These are phyloP conservation scores for Heliconius ethilla DNA, from an alignment of 2,888 invertebrate genomes.

Conservation along the genomic window DNA sequence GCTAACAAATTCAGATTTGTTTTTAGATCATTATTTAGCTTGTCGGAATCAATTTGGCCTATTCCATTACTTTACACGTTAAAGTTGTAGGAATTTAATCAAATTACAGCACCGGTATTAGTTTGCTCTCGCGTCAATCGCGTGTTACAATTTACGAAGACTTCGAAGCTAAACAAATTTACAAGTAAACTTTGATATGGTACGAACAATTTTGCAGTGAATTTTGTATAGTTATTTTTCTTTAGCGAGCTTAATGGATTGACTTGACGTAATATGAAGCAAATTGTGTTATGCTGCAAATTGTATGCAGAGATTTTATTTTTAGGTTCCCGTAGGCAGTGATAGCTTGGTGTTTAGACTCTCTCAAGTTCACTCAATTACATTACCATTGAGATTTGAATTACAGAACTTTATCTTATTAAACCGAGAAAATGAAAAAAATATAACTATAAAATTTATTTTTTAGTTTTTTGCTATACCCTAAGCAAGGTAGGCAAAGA, in stretches of 20 bases:
- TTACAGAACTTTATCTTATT: too few relatives aligned
- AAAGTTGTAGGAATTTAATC: slow-evolving; percentile 48
- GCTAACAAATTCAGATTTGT: slow-evolving; percentile 54
- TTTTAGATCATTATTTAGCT: slow-evolving; percentile 52
- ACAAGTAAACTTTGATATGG: slow-evolving; percentile 37
- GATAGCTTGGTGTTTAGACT: too few relatives aligned
- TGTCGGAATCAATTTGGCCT: slow-evolving; percentile 53
- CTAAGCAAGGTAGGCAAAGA: too few relatives aligned
- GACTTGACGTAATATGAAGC: background rate
- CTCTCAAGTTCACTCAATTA: too few relatives aligned
- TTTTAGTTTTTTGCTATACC: too few relatives aligned
- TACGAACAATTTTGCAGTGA: slow-evolving; percentile 24
- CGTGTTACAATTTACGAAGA: slow-evolving; percentile 42
- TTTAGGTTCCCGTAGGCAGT: background rate
- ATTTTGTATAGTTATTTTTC: slow-evolving; percentile 26
- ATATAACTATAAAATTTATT: too few relatives aligned
- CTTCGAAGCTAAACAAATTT: slow-evolving; percentile 35
- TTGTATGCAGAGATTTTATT: background rate
- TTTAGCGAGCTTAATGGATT: slow-evolving; percentile 14
- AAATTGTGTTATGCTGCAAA: background rate
- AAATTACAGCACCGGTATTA: slow-evolving; percentile 46
- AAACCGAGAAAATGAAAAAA: too few relatives aligned
- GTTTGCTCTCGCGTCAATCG: slow-evolving; percentile 47
- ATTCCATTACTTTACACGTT: slow-evolving; percentile 50
- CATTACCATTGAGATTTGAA: too few relatives aligned